A percentile compares a stretch with the other conserved stretches of the same genome.
These are phyloP conservation scores for Sphaeridia pumilis DNA, from an alignment of 2,888 invertebrate species.

Conservation along the genomic window DNA sequence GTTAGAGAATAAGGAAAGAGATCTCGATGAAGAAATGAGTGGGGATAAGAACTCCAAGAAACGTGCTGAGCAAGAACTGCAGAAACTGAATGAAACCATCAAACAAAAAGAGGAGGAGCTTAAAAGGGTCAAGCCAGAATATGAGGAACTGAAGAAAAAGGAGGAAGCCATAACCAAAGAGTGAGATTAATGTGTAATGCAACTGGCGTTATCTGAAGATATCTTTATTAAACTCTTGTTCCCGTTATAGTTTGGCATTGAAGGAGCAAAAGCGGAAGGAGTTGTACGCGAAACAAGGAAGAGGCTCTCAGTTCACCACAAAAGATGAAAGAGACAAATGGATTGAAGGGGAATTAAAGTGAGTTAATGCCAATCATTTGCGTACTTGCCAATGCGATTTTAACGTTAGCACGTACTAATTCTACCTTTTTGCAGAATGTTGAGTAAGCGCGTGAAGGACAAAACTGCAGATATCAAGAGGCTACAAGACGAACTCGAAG, in stretches of 20 bases:
- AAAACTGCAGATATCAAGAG: slow-evolving; percentile 81
- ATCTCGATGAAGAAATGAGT: slow-evolving; percentile 86
- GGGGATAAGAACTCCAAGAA: slow-evolving; percentile 88
- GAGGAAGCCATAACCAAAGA: slow-evolving; percentile 87
- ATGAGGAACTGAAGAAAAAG: slow-evolving; percentile 80
- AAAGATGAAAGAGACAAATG: slow-evolving; percentile 85
- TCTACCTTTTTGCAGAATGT: slow-evolving; percentile 46
- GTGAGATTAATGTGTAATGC: slow-evolving; percentile 37
- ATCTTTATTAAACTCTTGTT: too few relatives aligned
- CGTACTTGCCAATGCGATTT: too few relatives aligned
- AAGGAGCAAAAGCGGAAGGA: slow-evolving; percentile 95
- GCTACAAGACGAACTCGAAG: slow-evolving; percentile 73
- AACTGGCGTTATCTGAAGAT: neutral
- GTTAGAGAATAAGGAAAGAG: slow-evolving; percentile 85
- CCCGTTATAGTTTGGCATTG: slow-evolving; percentile 54
- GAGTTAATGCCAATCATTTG: too few relatives aligned
- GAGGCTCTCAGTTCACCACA: slow-evolving; percentile 90
- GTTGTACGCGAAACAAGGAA: slow-evolving; percentile 93
- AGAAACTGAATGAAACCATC: slow-evolving; percentile 75
- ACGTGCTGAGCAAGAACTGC: slow-evolving; percentile 77
- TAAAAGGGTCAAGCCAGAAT: slow-evolving; percentile 78
- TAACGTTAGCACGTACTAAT: too few relatives aligned
- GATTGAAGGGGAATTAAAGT: slow-evolving; percentile 90
- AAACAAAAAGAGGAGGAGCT: slow-evolving; percentile 78
- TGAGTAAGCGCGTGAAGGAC: slow-evolving; percentile 88